These are phyloP conservation scores for Papilio aristodemus DNA, from an alignment of 1,140 invertebrate species.

Conservation along the genomic window DNA sequence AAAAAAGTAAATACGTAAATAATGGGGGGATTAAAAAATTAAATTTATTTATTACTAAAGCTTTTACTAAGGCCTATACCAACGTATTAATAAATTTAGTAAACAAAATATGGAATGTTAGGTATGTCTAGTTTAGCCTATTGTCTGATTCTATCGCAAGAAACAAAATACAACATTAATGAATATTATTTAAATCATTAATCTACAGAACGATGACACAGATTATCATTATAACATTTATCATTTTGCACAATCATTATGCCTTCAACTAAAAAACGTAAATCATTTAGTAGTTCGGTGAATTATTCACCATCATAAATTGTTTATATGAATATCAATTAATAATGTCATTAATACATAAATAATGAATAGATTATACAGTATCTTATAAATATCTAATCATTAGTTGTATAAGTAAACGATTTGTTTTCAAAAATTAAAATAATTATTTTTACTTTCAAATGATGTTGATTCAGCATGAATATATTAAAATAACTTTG, in stretches of 20 bases:
- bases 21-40: background rate
- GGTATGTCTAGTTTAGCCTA: no score
- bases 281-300: background rate
- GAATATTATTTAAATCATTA: background rate
- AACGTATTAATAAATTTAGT: no score
- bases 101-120: no score
- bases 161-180: background rate
- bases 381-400: background rate
- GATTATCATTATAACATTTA: constrained; percentile 4
- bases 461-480: background rate
- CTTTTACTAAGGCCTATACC: no score
- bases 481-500: constrained; percentile 14
- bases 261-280: constrained; percentile 3
- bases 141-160: background rate
- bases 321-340: constrained; percentile 8
- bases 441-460: constrained; percentile 5
- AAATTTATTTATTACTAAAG: no score
- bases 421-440: constrained; percentile 11
- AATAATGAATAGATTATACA: constrained; percentile 14
- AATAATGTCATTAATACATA: constrained; percentile 12
- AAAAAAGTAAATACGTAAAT: background rate
- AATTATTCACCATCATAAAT: constrained; percentile 15
- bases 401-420: background rate
- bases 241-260: constrained; percentile 11
- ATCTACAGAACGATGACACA: background rate